Conservation (phyloP, 2,797 vertebrate species). For the Hephaestus fuliginosus region DNA sequence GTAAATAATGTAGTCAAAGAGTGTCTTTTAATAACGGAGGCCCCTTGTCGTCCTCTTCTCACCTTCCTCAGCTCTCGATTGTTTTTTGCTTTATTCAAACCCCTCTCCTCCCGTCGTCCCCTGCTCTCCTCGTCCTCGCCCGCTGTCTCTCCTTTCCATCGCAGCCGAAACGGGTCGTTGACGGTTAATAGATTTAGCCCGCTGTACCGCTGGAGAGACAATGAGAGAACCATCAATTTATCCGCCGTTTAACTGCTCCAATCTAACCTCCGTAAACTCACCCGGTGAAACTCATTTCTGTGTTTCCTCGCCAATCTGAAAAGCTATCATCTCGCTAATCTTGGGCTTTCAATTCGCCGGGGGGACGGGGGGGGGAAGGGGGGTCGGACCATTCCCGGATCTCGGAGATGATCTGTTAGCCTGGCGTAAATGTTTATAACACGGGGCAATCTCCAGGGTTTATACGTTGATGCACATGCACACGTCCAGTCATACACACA, state of each 20-base stretch:
- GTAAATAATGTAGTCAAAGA: constrained; percentile 1
- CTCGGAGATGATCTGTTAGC: constrained; percentile 99
- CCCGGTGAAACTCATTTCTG: constrained; percentile 97
- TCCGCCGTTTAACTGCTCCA: constrained; percentile 97
- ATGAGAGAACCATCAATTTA: constrained; percentile 96
- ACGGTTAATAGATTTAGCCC: constrained; percentile 97
- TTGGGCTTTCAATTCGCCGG: constrained; percentile 97
- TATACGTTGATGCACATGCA: constrained; percentile 63
- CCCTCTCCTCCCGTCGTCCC: neutral
- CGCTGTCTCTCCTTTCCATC: constrained; percentile 38
- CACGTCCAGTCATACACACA: constrained; percentile 47
- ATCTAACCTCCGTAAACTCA: constrained; percentile 94
- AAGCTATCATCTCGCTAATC: constrained; percentile 99
- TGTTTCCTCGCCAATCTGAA: constrained; percentile 96
- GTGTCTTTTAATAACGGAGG: constrained; percentile 22
- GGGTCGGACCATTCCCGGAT: constrained; percentile 95
- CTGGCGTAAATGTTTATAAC: constrained; percentile 99
- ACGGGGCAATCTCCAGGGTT: constrained; percentile 90
- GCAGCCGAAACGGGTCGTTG: constrained; percentile 89
- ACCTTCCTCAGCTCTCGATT: constrained; percentile 8
- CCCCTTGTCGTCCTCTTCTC: constrained; percentile 21
- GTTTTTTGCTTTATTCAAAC: constrained; percentile 40
- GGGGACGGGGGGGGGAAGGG: constrained; percentile 83
- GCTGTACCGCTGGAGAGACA: constrained; percentile 91
- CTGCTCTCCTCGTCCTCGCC: constrained; percentile 38